These are phyloP conservation scores for Sander lucioperca DNA, from an alignment of 2,113 vertebrate genomes.

Conservation along the genomic window DNA sequence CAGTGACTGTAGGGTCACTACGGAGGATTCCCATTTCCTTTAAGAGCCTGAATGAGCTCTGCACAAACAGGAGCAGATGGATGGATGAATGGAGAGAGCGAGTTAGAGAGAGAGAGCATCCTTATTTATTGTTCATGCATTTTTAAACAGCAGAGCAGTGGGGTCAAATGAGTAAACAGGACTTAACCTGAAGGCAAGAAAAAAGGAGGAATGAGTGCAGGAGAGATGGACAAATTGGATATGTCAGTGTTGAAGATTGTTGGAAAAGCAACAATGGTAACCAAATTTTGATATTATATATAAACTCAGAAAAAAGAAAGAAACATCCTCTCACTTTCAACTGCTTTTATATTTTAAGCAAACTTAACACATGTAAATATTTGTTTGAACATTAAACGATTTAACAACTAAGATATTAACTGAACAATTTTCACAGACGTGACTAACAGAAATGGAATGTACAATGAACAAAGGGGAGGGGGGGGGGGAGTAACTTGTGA, in stretches of 20 bases:
- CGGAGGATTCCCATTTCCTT: slow-evolving; percentile 81
- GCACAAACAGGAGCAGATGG: slow-evolving; percentile 73
- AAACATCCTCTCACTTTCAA: too few relatives aligned
- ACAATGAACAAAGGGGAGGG: too few relatives aligned
- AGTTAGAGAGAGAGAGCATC: slow-evolving; percentile 49
- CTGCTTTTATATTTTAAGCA: too few relatives aligned
- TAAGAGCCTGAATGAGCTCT: slow-evolving; percentile 75
- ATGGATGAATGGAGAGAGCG: slow-evolving; percentile 36
- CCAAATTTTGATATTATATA: neutral
- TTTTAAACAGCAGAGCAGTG: slow-evolving; percentile 73
- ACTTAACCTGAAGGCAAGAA: slow-evolving; percentile 70
- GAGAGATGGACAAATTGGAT: slow-evolving; percentile 47
- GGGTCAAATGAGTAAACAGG: slow-evolving; percentile 81
- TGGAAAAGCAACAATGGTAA: neutral
- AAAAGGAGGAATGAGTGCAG: slow-evolving; percentile 21
- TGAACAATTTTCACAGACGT: too few relatives aligned
- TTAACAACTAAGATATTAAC: too few relatives aligned
- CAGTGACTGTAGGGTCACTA: slow-evolving; percentile 68
- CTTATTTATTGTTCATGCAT: slow-evolving; percentile 82
- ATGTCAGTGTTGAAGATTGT: slow-evolving; percentile 21
- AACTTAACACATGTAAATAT: too few relatives aligned
- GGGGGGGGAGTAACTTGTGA: too few relatives aligned
- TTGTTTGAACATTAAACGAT: too few relatives aligned
- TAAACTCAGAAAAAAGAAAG: too few relatives aligned
- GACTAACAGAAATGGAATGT: too few relatives aligned